A percentile compares a stretch with the other conserved stretches of the same genome.
Conservation (phyloP, 2,113 vertebrate genomes). For the Ornithorhynchus anatinus region DNA sequence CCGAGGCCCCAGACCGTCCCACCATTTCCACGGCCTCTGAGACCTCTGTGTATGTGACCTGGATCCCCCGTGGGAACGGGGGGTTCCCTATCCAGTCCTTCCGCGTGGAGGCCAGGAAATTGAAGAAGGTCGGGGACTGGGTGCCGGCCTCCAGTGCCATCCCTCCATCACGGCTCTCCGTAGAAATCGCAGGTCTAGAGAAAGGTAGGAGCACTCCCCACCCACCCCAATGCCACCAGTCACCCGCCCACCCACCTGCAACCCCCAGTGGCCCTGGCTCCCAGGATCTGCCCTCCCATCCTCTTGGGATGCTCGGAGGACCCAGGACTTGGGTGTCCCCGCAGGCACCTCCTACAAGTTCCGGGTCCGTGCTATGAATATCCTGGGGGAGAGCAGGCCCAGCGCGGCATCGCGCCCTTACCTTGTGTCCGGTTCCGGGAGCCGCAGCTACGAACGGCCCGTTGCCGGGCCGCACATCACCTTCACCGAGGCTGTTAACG, state of each 20-base stretch:
- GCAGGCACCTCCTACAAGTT: conserved; percentile 93
- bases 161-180: conserved; percentile 92
- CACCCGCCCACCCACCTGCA: no score
- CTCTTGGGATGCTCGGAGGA: no score
- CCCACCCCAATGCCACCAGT: neutral
- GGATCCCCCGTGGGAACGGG: conserved; percentile 95
- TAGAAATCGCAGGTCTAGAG: conserved; percentile 91
- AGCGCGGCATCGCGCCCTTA: conserved; percentile 90
- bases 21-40: conserved; percentile 95
- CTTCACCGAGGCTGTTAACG: conserved; percentile 94
- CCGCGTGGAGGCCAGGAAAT: conserved; percentile 91
- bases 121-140: conserved; percentile 92
- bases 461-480: conserved; percentile 96
- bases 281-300: neutral
- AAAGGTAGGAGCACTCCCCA: conserved; percentile 78
- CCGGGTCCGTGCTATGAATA: conserved; percentile 91
- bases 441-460: conserved; percentile 82
- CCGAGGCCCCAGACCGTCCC: conserved; percentile 95
- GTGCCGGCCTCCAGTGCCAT: conserved; percentile 89
- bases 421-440: conserved; percentile 84
- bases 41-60: conserved; percentile 94
- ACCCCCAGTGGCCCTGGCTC: no score
- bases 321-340: neutral
- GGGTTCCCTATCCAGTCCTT: conserved; percentile 97
- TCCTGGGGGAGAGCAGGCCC: conserved; percentile 91